A percentile compares a stretch with the other conserved stretches of the same genome.
Evolutionary conservation across 2,888 invertebrate species (phyloP).

Genomic region (Branchinecta sandiegonensis): DNA sequence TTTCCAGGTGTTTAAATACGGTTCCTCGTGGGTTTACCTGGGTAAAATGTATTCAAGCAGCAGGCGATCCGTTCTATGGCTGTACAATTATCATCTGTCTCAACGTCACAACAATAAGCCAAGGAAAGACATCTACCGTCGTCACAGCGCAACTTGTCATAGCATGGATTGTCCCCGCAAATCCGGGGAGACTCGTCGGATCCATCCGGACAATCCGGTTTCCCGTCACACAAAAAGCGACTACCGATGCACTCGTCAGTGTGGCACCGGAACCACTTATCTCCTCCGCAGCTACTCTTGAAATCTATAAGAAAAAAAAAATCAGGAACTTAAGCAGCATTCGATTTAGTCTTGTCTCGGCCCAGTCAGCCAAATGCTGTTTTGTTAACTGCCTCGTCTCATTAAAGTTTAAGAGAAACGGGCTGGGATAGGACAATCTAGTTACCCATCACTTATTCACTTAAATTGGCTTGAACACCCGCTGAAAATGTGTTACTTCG

Average conservation of each 20-base stretch:
- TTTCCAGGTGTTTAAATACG: neutral
- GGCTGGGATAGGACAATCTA: too few species aligned
- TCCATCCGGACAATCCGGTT: constrained; percentile 39
- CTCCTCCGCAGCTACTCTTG: constrained; percentile 26
- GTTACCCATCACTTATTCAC: too few species aligned
- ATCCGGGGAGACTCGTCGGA: constrained; percentile 39
- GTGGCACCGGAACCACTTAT: constrained; percentile 32
- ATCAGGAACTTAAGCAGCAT: too few species aligned
- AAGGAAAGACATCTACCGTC: constrained; percentile 42
- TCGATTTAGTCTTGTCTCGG: too few species aligned
- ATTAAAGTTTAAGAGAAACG: too few species aligned
- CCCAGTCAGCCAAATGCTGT: too few species aligned
- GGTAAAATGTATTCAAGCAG: constrained; percentile 32
- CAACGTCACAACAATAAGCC: constrained; percentile 40
- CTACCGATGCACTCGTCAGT: constrained; percentile 37
- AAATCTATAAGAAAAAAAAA: too few species aligned
- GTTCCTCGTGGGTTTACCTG: neutral
- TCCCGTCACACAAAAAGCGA: constrained; percentile 42
- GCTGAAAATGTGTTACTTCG: too few species aligned
- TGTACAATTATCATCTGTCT: constrained; percentile 35
- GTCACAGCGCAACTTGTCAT: constrained; percentile 32
- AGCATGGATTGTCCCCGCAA: constrained; percentile 34
- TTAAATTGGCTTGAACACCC: too few species aligned
- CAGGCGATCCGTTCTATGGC: constrained; percentile 37
- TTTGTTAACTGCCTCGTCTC: too few species aligned